Base-by-base conservation (phyloP, 2,888 invertebrate genomes). In the Gari tellinella region DNA sequence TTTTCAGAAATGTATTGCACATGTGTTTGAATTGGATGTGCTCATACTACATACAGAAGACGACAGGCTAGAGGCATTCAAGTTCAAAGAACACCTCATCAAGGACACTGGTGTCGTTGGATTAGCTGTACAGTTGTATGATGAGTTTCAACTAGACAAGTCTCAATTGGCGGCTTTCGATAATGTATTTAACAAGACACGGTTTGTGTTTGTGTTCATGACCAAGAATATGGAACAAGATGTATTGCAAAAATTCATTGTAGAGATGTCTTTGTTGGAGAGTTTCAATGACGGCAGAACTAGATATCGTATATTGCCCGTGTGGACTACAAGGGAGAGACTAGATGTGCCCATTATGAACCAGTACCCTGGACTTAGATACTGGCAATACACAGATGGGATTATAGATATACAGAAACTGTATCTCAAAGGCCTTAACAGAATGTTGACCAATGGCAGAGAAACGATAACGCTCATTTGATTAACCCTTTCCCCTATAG, bases 121-220 rank as follows among this genome's bases (percentile, higher is more conserved):
- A 43, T 25, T 56, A 15, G 21, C 21, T 15, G 14, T 56, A 14
- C n/a, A n/a, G n/a, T 23, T 26, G 14, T 3, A 43, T 5, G 56
- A 56, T 0, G 43, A 56, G 0, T 56, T 41, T 17, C 21, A 56
- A 5, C 23, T 25, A 23, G 8, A 41, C 1, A 41, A 23, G 23
- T 25, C 56, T 8, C 25, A 41, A 25, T 25, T 60, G 12, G n/a
- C 23, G 38, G 38, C 17, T 10, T n/a, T 60, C 0, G 48, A 19
- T 1, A 49, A 8, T 10, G 48, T 60, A 7, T 49, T 48, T 23
- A 12, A 17, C n/a, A 14, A 38, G 8, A 23, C 48, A n/a, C 21
- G 48, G 17, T 60, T 19, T 23, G 49, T 60, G 14, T 60, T 21
- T 48, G 60, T 60, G 1, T 60, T 15, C 19, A 49, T 46, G n/a